Conservation (phyloP, 2,888 invertebrate species). For the Lasioglossum villosulum region DNA sequence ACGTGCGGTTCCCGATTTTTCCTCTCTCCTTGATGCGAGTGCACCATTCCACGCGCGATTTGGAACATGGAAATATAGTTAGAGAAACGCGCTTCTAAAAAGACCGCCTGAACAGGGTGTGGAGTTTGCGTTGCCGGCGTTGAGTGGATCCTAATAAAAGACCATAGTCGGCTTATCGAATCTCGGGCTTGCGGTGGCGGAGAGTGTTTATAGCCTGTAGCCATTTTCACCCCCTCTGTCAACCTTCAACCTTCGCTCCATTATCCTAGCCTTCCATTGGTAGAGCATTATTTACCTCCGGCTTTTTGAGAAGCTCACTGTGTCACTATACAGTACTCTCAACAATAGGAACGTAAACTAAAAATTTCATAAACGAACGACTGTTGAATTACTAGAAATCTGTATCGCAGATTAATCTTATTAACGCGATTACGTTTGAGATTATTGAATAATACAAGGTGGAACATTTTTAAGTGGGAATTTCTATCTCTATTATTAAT, state of each 20-base stretch:
- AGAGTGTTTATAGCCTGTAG: slow-evolving; percentile 72
- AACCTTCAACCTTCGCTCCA: slow-evolving; percentile 65
- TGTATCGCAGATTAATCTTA: not conserved
- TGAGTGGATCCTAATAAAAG: slow-evolving; percentile 77
- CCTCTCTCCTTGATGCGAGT: not conserved
- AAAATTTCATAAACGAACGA: not conserved
- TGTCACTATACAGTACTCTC: not conserved
- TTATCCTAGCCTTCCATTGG: slow-evolving; percentile 62
- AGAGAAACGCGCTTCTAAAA: slow-evolving; percentile 33
- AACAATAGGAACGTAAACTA: not conserved
- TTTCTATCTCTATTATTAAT: too few species aligned
- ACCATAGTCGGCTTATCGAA: slow-evolving; percentile 77
- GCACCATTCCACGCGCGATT: slow-evolving; percentile 15
- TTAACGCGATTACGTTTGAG: not conserved
- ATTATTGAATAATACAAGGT: not conserved
- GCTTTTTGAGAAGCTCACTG: slow-evolving; percentile 29
- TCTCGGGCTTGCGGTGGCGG: slow-evolving; percentile 75
- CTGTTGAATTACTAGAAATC: not conserved
- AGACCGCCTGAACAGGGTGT: slow-evolving; percentile 48
- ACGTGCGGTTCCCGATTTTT: slow-evolving; percentile 7
- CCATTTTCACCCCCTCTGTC: slow-evolving; percentile 72
- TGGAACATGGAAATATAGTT: slow-evolving; percentile 45
- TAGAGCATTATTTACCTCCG: slow-evolving; percentile 56
- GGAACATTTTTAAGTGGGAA: not conserved
- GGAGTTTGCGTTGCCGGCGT: slow-evolving; percentile 54